Base-by-base conservation (phyloP, 2,113 vertebrate genomes). In the Rallus limicola region DNA sequence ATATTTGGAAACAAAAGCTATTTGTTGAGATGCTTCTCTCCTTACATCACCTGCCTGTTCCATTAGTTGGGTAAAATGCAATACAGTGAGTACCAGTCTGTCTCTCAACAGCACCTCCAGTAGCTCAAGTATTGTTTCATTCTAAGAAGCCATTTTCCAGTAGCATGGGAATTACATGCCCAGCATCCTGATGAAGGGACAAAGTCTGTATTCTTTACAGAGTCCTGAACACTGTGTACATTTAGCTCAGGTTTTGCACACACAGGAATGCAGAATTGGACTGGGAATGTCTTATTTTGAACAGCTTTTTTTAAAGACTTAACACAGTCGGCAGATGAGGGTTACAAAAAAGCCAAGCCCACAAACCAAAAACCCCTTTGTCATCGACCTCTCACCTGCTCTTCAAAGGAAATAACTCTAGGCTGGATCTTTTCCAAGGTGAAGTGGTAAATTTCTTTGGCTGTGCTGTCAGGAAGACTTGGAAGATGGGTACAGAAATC, bases 401-500 rank as follows among this genome's bases (percentile, higher is more conserved):
- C 99, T 96, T 99, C 99, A 92, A 99, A 99, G 9, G 99, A 99
- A 97, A 99, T 99, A 80, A 99, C 99, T 96, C 99, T 98, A 11
- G 99, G 99, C 95, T 99, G 99, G 90, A 99, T 99, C 98, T 99
- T 99, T 90, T 99, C 99, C 97, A 99, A 96, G 53, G 99, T 99
- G 97, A 99, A 99, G 96, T 99, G 99, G 90, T 99, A 99, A 62
- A 99, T 98, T 68, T 99, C 99, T 97, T 99, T 99, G 48, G 99
- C 99, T 3, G 99, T 99, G 95, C 98, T 98, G 71, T 99, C 99
- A 5, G 99, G 99, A 90, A 99, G 98, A 90, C 97, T 99, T 55
- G 99, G 99, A 69, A 99, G 98, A 88, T 99, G 99, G 7, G 99
- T 98, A 96, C 99, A 99, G 97, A 99, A 99, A 84, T 99, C 99